Evolutionary conservation across 2,888 invertebrate species (phyloP), one percentile per base, ranked within the genome.

Genomic region (Fragum fragum): DNA sequence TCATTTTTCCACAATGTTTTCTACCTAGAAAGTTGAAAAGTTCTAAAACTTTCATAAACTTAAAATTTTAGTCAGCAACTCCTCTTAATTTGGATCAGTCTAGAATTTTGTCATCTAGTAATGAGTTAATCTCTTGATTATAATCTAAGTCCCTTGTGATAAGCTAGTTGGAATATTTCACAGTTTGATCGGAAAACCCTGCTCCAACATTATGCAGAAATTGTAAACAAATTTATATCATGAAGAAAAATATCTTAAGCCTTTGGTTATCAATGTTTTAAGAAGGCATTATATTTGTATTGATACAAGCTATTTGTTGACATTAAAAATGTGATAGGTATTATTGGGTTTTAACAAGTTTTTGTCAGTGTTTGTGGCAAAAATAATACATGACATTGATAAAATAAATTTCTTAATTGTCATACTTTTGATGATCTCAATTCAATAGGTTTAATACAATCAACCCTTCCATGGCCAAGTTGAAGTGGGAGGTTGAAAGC

Each of bases 291-390:
- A 52, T 52, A 52, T 57, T 57, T 21, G 23, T 26, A 57, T 57
- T 26, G n/a, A 39, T 39, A 18, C 23, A 66, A 66, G 66, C 32
- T 23, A 36, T 21, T 66, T 66, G 66, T 66, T 39, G 36, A 39
- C 32, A n/a, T 32, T 39, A 66, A 18, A 39, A 66, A 6, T 39
- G 16, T 39, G n/a, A 66, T 39, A 7, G 39, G 39, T 39, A 66
- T 66, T 66, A 66, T 66, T 66, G 66, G 42, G n/a, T 39, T 39
- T 66, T 39, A n/a, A 36, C 36, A 66, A 39, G 36, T 66, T 42
- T 42, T 23, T n/a, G 42, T 36, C 36, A 39, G 14, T 66, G 39
- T 66, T 66, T 66, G 66, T 66, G 6, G 39, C 66, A 66, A 36
- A 47, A 16, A 5, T n/a, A 9, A 47, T 47, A n/a, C 47, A 3